A percentile compares a stretch with the other conserved stretches of the same genome.
Evolutionary conservation across 2,797 vertebrate genomes (phyloP).

Genomic region (Cuniculus paca): DNA sequence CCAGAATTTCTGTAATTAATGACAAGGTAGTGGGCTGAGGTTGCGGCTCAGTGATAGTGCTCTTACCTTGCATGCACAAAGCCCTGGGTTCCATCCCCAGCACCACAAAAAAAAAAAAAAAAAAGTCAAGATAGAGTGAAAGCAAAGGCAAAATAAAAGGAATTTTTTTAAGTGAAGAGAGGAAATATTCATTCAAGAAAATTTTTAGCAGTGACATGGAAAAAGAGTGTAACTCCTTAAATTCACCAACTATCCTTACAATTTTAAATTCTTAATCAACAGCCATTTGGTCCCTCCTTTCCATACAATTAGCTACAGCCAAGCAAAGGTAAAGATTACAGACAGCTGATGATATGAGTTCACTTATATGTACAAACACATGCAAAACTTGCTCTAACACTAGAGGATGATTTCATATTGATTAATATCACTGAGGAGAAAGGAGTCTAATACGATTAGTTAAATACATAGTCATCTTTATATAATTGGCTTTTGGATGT

Average conservation of each 20-base stretch:
- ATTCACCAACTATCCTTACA: background rate
- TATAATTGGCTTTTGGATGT: background rate
- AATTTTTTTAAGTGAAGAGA: background rate
- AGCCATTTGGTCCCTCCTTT: background rate
- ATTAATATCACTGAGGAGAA: background rate
- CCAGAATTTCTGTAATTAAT: conserved; percentile 44
- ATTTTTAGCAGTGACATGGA: background rate
- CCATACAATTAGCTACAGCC: background rate
- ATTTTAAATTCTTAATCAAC: conserved; percentile 37
- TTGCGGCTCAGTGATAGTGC: too few relatives aligned
- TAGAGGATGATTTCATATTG: background rate
- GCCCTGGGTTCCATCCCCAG: too few relatives aligned
- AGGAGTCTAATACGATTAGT: background rate
- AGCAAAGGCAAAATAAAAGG: background rate
- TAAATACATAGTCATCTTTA: background rate
- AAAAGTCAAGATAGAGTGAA: background rate
- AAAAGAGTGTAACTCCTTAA: background rate
- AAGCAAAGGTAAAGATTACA: background rate
- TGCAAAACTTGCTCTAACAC: background rate
- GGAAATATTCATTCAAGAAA: background rate
- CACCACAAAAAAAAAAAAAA: too few relatives aligned
- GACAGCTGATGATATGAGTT: background rate
- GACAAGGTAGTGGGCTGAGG: background rate
- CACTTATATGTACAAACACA: background rate
- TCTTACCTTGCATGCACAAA: too few relatives aligned